Evolutionary conservation across 2,888 invertebrate genomes (phyloP).

Genomic region (Tricholauxania praeusta): DNA sequence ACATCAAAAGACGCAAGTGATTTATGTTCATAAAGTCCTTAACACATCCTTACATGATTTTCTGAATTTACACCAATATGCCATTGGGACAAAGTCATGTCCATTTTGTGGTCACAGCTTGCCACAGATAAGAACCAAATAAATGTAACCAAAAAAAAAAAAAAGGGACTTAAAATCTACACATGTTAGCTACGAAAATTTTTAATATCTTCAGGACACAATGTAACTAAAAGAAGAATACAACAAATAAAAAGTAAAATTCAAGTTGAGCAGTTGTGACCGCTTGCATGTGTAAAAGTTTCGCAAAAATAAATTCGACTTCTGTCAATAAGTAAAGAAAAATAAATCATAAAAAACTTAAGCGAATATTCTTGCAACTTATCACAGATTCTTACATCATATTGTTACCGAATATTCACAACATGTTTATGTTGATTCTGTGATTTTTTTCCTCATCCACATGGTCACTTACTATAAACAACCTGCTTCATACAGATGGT

Average conservation of each 20-base stretch:
- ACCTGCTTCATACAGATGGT: constrained; percentile 26
- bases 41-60: not conserved
- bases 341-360: too few relatives aligned
- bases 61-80: not conserved
- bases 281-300: too few relatives aligned
- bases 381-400: too few relatives aligned
- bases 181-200: constrained; percentile 3
- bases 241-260: constrained; percentile 5
- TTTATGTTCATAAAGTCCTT: constrained; percentile 7
- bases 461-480: not conserved
- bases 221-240: not conserved
- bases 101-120: constrained; percentile 33
- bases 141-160: not conserved
- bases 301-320: too few relatives aligned
- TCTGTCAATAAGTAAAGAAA: too few relatives aligned
- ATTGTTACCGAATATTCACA: constrained; percentile 7
- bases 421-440: constrained; percentile 17
- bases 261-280: not conserved
- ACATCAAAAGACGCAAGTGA: not conserved
- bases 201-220: constrained; percentile 19
- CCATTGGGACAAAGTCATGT: not conserved
- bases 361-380: too few relatives aligned
- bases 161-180: constrained; percentile 9
- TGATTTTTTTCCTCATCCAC: not conserved
- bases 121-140: constrained; percentile 19